phyloP scores from a whole-genome alignment of 2,113 vertebrate species.

The Microcebus murinus region DNA sequence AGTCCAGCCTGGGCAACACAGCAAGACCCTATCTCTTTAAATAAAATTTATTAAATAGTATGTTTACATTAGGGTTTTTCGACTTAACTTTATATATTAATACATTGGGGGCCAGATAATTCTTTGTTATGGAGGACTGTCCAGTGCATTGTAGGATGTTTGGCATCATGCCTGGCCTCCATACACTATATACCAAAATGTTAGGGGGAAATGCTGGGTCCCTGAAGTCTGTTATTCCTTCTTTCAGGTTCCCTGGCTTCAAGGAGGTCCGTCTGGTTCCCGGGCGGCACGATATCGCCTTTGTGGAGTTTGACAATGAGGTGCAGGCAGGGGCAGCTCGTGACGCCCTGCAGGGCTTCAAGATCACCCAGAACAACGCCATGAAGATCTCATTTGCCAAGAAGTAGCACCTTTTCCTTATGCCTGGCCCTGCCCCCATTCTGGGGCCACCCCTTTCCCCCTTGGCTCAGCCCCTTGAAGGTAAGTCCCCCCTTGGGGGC shows the following conservation, averaged over 20 bases:
- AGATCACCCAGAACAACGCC: slow-evolving; percentile 94
- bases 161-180: not conserved
- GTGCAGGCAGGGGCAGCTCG: slow-evolving; percentile 94
- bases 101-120: not conserved
- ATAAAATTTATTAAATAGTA: not conserved
- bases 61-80: not conserved
- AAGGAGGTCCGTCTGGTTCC: slow-evolving; percentile 96
- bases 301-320: slow-evolving; percentile 97
- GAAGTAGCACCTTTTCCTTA: slow-evolving; percentile 85
- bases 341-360: slow-evolving; percentile 93
- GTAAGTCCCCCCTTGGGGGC: slow-evolving; percentile 73
- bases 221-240: not conserved
- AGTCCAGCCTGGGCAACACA: too few species aligned
- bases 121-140: not conserved
- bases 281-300: slow-evolving; percentile 95
- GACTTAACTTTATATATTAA: not conserved
- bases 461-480: slow-evolving; percentile 67
- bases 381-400: slow-evolving; percentile 98
- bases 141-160: not conserved
- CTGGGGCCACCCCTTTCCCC: not conserved
- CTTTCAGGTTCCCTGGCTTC: slow-evolving; percentile 93
- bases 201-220: not conserved
- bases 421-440: not conserved
- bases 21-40: too few species aligned
- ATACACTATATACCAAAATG: too few species aligned